These are phyloP conservation scores for Tarsius wallacei DNA, from an alignment of 2,797 vertebrate species.

Conservation along the genomic window DNA sequence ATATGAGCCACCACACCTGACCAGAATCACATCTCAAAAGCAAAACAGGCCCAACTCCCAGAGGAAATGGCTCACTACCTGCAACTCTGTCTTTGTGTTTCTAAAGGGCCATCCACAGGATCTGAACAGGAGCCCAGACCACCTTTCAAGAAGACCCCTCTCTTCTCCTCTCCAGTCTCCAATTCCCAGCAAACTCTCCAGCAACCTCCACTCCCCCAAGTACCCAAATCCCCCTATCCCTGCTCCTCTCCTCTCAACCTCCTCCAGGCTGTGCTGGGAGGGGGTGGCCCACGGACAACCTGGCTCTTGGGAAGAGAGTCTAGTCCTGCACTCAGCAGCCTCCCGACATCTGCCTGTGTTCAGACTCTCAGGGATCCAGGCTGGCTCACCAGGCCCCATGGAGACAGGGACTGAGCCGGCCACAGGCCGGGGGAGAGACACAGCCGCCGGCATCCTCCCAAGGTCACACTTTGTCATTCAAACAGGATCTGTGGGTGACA, in stretches of 20 bases:
- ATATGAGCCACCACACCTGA: no score
- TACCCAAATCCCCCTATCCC: rapidly evolving
- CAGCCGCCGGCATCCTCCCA: rapidly evolving
- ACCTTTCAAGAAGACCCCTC: no score
- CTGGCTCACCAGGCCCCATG: background rate
- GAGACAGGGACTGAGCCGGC: background rate
- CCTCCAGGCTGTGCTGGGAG: rapidly evolving
- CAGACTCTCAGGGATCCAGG: background rate
- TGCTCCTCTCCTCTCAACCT: background rate
- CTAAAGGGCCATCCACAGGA: rapidly evolving
- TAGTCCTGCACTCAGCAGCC: background rate
- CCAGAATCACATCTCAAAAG: background rate
- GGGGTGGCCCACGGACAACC: background rate
- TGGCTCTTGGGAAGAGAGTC: rapidly evolving
- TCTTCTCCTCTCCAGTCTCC: rapidly evolving
- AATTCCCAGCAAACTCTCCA: no score
- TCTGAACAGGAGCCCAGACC: rapidly evolving
- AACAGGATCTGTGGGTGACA: rapidly evolving
- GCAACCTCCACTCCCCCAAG: background rate
- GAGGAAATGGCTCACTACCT: background rate
- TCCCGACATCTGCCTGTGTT: no score
- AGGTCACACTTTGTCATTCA: rapidly evolving
- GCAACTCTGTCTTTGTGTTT: background rate
- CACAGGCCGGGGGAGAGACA: background rate
- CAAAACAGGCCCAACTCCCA: no score